These are phyloP conservation scores for Cotesia chilonis DNA, from an alignment of 1,140 invertebrate species.

Conservation along the genomic window DNA sequence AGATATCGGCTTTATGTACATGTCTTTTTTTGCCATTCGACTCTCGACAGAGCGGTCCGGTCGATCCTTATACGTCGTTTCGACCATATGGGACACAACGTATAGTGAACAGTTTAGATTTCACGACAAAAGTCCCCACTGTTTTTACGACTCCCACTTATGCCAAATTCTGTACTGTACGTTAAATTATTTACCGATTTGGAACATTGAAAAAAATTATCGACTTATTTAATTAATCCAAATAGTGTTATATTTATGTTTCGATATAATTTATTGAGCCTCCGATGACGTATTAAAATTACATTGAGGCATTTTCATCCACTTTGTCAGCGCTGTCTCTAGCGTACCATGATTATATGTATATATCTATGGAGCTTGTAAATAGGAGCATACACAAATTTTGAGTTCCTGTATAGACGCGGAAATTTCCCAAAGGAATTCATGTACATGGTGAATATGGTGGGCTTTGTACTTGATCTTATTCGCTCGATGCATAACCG, in stretches of 20 bases:
- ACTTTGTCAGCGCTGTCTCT: constrained; percentile 34
- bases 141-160: constrained; percentile 9
- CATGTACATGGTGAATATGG: constrained; percentile 31
- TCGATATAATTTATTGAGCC: too few species aligned
- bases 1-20: constrained; percentile 63
- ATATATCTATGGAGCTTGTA: constrained; percentile 32
- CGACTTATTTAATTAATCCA: too few species aligned
- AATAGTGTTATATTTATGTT: too few species aligned
- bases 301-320: constrained; percentile 17
- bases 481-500: too few species aligned
- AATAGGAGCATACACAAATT: too few species aligned
- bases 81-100: constrained; percentile 19
- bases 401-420: constrained; percentile 40
- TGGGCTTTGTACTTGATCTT: too few species aligned
- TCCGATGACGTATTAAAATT: neutral
- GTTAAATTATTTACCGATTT: neutral
- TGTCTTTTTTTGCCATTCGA: constrained; percentile 36
- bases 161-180: neutral
- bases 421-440: constrained; percentile 56
- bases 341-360: constrained; percentile 27
- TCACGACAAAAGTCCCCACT: neutral
- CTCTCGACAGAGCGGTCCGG: constrained; percentile 20
- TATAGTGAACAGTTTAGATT: constrained; percentile 12
- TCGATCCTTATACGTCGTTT: constrained; percentile 26
- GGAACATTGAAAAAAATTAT: too few species aligned